Conservation (phyloP, 1,140 invertebrate species). For the Cepaea nemoralis region DNA sequence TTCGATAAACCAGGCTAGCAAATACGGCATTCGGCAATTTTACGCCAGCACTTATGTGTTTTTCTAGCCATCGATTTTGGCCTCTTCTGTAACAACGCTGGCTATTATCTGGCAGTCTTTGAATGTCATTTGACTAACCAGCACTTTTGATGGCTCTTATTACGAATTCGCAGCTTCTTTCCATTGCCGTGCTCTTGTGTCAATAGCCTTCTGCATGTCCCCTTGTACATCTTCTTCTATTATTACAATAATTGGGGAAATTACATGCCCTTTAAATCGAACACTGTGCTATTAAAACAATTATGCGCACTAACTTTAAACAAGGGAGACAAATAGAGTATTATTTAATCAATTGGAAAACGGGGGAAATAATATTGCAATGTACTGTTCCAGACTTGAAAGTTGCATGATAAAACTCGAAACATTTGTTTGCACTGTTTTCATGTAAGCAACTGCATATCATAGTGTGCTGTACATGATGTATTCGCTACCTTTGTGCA, state of each 20-base stretch:
- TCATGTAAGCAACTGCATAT: background rate
- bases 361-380: background rate
- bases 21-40: background rate
- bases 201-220: background rate
- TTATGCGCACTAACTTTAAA: conserved; percentile 2
- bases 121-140: conserved; percentile 5
- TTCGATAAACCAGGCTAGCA: background rate
- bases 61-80: background rate
- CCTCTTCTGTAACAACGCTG: background rate
- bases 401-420: background rate
- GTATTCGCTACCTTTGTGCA: background rate
- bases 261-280: conserved; percentile 5
- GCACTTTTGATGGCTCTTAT: background rate
- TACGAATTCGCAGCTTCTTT: background rate
- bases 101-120: background rate
- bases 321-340: background rate
- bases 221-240: background rate
- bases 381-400: background rate
- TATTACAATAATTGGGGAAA: background rate
- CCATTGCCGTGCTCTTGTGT: background rate
- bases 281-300: conserved; percentile 2
- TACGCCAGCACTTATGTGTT: background rate
- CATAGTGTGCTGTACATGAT: background rate
- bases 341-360: background rate
- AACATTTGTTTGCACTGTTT: background rate